Evolutionary conservation across 2,113 vertebrate genomes (phyloP).

Genomic region (Nasalis larvatus): DNA sequence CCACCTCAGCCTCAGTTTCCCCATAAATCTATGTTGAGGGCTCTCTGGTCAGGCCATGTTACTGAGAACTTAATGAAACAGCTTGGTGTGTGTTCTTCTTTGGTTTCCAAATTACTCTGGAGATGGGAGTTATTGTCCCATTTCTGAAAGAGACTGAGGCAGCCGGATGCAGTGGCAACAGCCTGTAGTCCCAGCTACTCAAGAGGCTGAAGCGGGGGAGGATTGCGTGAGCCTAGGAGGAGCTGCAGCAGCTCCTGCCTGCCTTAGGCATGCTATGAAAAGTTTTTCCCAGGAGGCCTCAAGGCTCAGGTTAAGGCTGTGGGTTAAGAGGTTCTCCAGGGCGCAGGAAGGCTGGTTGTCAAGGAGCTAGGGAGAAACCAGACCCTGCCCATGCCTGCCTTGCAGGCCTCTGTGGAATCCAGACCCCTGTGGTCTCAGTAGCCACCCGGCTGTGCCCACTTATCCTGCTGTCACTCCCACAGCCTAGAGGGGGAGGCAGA

Average conservation of each 20-base stretch:
- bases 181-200: no score
- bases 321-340: neutral
- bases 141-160: no score
- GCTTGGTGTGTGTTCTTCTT: no score
- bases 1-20: neutral
- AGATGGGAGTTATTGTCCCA: no score
- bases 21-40: neutral
- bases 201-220: no score
- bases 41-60: neutral
- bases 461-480: neutral
- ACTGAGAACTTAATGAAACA: no score
- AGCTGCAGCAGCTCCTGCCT: neutral
- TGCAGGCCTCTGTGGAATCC: no score
- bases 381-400: neutral
- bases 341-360: neutral
- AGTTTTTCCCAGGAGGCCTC: neutral
- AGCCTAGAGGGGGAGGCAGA: slow-evolving; percentile 58
- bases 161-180: no score
- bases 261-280: neutral
- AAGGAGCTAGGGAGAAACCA: neutral
- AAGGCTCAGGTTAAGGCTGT: neutral
- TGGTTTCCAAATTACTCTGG: no score
- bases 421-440: neutral
- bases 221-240: neutral
- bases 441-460: neutral